Base-by-base conservation (phyloP, 2,797 vertebrate genomes). In the Smutsia gigantea region DNA sequence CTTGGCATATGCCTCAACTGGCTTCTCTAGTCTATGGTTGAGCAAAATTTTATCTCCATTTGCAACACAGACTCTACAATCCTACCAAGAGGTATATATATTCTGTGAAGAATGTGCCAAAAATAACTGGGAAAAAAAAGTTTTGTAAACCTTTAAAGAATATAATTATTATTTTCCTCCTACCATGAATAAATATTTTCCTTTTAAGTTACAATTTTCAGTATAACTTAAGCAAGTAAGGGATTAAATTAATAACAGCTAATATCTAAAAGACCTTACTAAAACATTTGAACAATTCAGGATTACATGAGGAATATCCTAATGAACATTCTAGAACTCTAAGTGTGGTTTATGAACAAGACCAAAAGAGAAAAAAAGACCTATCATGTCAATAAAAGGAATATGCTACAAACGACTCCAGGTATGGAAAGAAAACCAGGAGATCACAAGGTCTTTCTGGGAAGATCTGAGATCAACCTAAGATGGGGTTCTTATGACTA, bases 201-300 rank as follows among this genome's bases (percentile, higher is more conserved):
- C 63, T 93, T 69, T 77, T 87, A 90, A 79, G 29, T 83, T 84
- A 84, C 63, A 91, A 66, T 55, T 66, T 90, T 83, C 37, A 78
- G 63, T 46, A 78, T 46, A 68, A 89, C 83, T 90, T 87, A 93
- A 94, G 79, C 19, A 86, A 89, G 9, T 49, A 96, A 74, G 18
- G 66, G 29, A 78, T 63, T 78, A 82, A 79, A 92, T 92, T 85
- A 79, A 34, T 68, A 88, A 64, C 27, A 87, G 14, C 29, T 86
- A 78, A 55, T 79, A 78, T 61, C 84, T 84, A 92, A 72, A 96
- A 87, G 61, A 27, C 39, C 6, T 95, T 64, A 51, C 75, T 87
- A 63, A 93, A 87, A 95, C n/a, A 77, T 37, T 34, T 74, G 23
- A 79, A 59, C 18, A 84, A 61, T 85, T 92, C 37, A 88, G 37